Base-by-base conservation (phyloP, 2,113 vertebrate species). In the Nothoprocta pentlandii region DNA sequence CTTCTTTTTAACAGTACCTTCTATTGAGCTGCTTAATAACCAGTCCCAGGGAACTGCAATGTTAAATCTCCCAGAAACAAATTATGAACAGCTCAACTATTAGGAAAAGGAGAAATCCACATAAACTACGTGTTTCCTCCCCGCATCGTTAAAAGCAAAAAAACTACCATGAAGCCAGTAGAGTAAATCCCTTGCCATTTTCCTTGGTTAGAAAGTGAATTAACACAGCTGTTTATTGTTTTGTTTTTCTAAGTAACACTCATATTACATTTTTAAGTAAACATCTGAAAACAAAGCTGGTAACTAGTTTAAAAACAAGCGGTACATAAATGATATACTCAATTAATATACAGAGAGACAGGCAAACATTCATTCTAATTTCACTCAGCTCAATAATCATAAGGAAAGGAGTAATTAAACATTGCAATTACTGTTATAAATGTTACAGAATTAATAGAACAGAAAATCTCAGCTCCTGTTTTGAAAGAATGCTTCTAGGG, bases 41-140 rank as follows among this genome's bases (percentile, higher is more conserved):
- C 62, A 89, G 53, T 83, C 82, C 79, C 77, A 79, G 82, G 34
- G 93, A 83, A 92, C 10, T 68, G 42, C 73, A 76, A 44, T 62
- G 91, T 76, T 96, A 92, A 87, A 94, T 96, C 76, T 94, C 56
- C 44, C 58, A 78, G 71, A 95, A 92, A 85, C 68, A 95, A 94
- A 94, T 95, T 90, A 74, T 81, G 56, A 97, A 71, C 36, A 93
- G 71, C 69, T 90, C 96, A 94, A 32, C 66, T 90, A 75, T 54
- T 82, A 91, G 67, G 95, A 70, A 84, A 84, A 77, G 89, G 49
- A 88, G 77, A 92, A 84, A 84, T 85, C 47, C 49, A 91, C 89
- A 94, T 80, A 92, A 77, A 93, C 66, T 78, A 69, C 3, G 16
- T 32, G 16, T 83, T 59, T 81, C 87, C 36, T 78, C 80, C 95